These are phyloP conservation scores for Synergus umbraculus DNA, from an alignment of 2,888 invertebrate species.

Conservation along the genomic window DNA sequence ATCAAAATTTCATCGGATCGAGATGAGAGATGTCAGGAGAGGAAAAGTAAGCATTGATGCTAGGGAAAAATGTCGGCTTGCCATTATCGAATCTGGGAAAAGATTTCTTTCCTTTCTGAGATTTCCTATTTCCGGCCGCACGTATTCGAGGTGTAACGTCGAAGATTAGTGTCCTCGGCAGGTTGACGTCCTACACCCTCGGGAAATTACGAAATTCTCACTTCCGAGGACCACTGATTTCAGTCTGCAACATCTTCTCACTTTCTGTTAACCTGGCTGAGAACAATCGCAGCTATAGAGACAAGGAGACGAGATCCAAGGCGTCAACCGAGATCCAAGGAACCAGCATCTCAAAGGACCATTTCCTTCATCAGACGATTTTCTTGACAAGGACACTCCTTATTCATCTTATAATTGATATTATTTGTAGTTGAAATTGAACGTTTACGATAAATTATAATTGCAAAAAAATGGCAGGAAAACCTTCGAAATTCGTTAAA, in stretches of 20 bases:
- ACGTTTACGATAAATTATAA: too few species aligned
- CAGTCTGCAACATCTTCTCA: slow-evolving; percentile 31
- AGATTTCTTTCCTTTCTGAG: slow-evolving; percentile 39
- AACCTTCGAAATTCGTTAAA: too few species aligned
- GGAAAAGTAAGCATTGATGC: neutral
- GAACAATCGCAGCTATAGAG: slow-evolving; percentile 45
- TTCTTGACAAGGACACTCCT: slow-evolving; percentile 12
- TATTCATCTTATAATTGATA: slow-evolving; percentile 16
- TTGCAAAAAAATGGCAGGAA: too few species aligned
- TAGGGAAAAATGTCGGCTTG: neutral
- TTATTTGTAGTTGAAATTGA: too few species aligned
- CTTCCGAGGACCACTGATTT: slow-evolving; percentile 42
- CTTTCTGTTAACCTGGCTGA: slow-evolving; percentile 28
- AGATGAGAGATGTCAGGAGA: neutral
- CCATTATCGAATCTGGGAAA: slow-evolving; percentile 41
- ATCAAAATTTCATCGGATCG: neutral
- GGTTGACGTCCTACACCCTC: slow-evolving; percentile 64
- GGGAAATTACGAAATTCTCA: slow-evolving; percentile 63
- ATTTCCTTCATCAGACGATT: slow-evolving; percentile 38
- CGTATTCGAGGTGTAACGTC: slow-evolving; percentile 56
- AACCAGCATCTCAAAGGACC: slow-evolving; percentile 43
- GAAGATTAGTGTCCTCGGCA: slow-evolving; percentile 62
- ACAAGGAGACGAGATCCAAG: too few species aligned
- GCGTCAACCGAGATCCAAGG: slow-evolving; percentile 35
- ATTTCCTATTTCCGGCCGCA: slow-evolving; percentile 53